A percentile compares a stretch with the other conserved stretches of the same genome.
Evolutionary conservation across 2,888 invertebrate species (phyloP).

Genomic region (Fragum sueziense): DNA sequence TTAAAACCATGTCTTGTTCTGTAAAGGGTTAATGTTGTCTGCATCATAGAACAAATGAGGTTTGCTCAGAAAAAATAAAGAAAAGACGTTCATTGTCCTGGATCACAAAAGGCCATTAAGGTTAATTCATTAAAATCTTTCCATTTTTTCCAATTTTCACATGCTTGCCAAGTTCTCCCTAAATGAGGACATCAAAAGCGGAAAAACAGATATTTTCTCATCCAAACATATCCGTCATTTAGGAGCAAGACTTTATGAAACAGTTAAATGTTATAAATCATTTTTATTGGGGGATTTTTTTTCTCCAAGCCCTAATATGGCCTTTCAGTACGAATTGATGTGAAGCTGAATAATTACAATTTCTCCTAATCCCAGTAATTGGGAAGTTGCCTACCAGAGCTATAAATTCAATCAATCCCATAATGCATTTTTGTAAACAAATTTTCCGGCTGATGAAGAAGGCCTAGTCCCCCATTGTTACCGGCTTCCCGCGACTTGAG

Average conservation of each 20-base stretch:
- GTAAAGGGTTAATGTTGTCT: neutral
- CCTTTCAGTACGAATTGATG: constrained; percentile 21
- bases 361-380: constrained; percentile 40
- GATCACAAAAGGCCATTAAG: constrained; percentile 6
- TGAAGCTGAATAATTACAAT: constrained; percentile 29
- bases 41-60: constrained; percentile 3
- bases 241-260: constrained; percentile 16
- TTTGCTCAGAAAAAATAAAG: neutral
- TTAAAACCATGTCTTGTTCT: too few relatives aligned
- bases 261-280: constrained; percentile 25
- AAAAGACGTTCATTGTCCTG: constrained; percentile 9
- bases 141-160: constrained; percentile 14
- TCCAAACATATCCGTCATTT: constrained; percentile 19
- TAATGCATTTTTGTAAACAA: constrained; percentile 60
- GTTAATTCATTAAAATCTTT: constrained; percentile 24
- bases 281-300: constrained; percentile 19
- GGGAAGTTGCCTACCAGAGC: constrained; percentile 42
- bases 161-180: constrained; percentile 10
- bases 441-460: constrained; percentile 40
- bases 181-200: constrained; percentile 13
- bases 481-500: neutral
- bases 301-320: constrained; percentile 13
- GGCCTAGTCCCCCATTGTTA: constrained; percentile 34
- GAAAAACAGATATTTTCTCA: constrained; percentile 7
- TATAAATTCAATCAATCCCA: constrained; percentile 50